These are phyloP conservation scores for Plecotus auritus DNA, from an alignment of 2,113 vertebrate species.

Conservation along the genomic window DNA sequence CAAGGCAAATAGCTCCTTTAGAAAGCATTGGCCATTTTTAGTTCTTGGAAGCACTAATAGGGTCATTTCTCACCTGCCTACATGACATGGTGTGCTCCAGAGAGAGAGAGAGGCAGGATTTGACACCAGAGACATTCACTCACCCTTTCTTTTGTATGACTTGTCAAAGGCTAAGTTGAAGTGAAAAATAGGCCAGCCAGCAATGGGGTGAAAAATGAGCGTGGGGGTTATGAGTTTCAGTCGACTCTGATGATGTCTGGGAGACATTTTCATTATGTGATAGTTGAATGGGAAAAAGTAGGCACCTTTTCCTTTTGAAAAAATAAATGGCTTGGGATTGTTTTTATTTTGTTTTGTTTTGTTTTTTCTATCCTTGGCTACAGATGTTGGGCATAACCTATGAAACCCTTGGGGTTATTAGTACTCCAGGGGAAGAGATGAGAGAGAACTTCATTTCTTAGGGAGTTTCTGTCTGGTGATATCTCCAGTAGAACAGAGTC, in stretches of 20 bases:
- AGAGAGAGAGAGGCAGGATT: not conserved
- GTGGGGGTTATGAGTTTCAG: constrained; percentile 8
- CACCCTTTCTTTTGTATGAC: constrained; percentile 61
- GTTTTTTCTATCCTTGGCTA: not conserved
- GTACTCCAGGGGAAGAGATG: not conserved
- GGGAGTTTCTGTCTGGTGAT: not conserved
- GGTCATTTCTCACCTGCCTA: constrained; percentile 50
- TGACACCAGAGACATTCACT: constrained; percentile 25
- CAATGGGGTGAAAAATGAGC: constrained; percentile 46
- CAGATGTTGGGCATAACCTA: not conserved
- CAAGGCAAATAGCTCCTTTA: not conserved
- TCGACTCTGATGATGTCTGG: constrained; percentile 19
- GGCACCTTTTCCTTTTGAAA: constrained; percentile 5
- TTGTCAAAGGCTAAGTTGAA: constrained; percentile 67
- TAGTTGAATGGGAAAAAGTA: not conserved
- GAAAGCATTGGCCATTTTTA: constrained; percentile 24
- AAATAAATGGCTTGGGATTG: not conserved
- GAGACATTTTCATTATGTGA: constrained; percentile 59
- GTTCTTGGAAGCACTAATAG: constrained; percentile 47
- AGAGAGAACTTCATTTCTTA: not conserved
- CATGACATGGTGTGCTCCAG: constrained; percentile 24
- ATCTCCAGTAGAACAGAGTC: not conserved
- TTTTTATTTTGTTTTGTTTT: not conserved
- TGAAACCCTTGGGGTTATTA: not conserved
- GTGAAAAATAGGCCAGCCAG: constrained; percentile 58